A percentile compares a stretch with the other conserved stretches of the same genome.
phyloP scores from a whole-genome alignment of 2,888 invertebrate genomes.

The Willowsia nigromaculata region DNA sequence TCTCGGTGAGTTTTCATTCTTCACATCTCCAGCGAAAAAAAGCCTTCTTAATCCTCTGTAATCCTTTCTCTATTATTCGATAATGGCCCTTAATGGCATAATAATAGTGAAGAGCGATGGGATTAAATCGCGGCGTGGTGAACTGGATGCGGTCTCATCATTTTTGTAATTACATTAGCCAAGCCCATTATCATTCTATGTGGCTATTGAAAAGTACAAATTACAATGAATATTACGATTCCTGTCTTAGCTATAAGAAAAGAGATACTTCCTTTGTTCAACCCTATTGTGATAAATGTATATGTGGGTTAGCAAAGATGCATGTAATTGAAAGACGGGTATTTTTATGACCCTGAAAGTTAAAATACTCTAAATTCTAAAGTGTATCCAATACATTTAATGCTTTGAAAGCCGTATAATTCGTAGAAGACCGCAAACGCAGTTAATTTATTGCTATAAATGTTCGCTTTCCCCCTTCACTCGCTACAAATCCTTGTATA shows the following conservation, averaged over 20 bases:
- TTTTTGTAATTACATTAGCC: constrained; percentile 17
- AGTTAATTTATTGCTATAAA: neutral
- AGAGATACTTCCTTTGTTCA: too few species aligned
- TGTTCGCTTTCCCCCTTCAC: neutral
- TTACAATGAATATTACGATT: too few species aligned
- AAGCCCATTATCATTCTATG: neutral
- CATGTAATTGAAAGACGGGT: neutral
- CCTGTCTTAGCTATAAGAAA: too few species aligned
- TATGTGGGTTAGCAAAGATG: neutral
- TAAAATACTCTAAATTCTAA: neutral
- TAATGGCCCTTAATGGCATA: constrained; percentile 58
- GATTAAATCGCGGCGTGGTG: constrained; percentile 16
- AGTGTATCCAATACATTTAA: neutral
- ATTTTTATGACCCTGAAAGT: neutral
- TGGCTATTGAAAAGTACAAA: too few species aligned
- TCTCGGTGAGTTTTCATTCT: constrained; percentile 72
- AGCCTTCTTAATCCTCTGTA: constrained; percentile 9
- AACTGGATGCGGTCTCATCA: neutral
- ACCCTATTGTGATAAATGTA: too few species aligned
- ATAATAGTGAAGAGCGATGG: constrained; percentile 32
- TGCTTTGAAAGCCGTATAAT: neutral
- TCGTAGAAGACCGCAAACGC: neutral
- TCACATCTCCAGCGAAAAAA: constrained; percentile 10
- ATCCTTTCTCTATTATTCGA: constrained; percentile 49
- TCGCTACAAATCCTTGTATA: neutral